Conservation (phyloP, 2,888 invertebrate genomes). For the Eristalis arbustorum region DNA sequence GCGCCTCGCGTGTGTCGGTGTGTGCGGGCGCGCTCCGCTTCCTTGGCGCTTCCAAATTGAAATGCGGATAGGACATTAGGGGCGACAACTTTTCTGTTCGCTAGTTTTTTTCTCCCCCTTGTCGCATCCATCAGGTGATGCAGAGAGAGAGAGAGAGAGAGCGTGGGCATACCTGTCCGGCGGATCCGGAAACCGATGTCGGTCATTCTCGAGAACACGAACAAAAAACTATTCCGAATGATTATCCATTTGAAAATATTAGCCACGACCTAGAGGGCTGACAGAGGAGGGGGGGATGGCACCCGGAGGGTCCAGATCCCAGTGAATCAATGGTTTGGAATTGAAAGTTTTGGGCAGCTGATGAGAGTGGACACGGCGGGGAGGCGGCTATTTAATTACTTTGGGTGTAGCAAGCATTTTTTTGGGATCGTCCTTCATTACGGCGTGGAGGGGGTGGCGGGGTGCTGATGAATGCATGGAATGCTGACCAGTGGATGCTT, state of each 20-base stretch:
- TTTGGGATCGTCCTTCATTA: not conserved
- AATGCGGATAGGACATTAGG: conserved; percentile 64
- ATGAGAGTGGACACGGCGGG: not conserved
- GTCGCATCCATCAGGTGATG: conserved; percentile 32
- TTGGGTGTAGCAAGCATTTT: not conserved
- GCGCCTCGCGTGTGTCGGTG: conserved; percentile 6
- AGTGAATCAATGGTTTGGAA: conserved; percentile 10
- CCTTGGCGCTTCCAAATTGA: conserved; percentile 59
- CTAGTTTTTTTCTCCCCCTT: not conserved
- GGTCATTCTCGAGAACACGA: conserved; percentile 39
- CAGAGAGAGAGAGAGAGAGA: not conserved
- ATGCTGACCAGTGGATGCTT: not conserved
- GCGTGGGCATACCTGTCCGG: not conserved
- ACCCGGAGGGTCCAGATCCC: not conserved
- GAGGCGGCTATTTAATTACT: not conserved
- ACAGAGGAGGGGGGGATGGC: not conserved
- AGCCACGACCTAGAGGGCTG: not conserved
- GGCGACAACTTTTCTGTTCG: conserved; percentile 57
- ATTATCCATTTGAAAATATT: conserved; percentile 49
- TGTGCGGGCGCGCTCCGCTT: not conserved
- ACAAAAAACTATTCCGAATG: conserved; percentile 39
- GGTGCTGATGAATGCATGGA: no score
- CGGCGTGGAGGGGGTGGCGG: no score
- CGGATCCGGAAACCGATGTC: conserved; percentile 53
- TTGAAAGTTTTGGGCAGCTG: not conserved